Conservation (phyloP, 2,113 vertebrate species). For the Stegostoma tigrinum region DNA sequence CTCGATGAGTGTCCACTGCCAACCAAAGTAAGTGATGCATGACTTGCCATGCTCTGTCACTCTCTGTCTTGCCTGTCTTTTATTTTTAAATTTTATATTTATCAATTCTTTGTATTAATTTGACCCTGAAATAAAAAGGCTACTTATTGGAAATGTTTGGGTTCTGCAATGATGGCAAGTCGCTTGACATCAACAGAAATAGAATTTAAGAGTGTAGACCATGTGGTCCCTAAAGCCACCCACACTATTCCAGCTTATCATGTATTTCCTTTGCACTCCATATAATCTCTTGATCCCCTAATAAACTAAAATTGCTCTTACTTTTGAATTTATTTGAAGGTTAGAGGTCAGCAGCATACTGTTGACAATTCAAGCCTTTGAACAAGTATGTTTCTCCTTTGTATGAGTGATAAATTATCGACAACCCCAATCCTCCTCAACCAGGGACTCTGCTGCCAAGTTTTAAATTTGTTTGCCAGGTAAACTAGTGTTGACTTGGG, state of each 20-base stretch:
- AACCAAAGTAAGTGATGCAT: constrained; percentile 78
- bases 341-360: not conserved
- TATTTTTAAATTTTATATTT: too few species aligned
- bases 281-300: not conserved
- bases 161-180: not conserved
- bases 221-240: not conserved
- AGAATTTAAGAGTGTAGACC: too few species aligned
- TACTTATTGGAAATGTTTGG: not conserved
- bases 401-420: not conserved
- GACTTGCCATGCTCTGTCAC: not conserved
- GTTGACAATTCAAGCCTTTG: not conserved
- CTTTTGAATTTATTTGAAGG: not conserved
- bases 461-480: not conserved
- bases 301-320: not conserved
- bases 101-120: too few species aligned
- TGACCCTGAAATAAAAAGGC: too few species aligned
- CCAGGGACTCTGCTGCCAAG: too few species aligned
- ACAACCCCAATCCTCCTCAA: not conserved
- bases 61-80: not conserved
- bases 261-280: not conserved
- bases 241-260: not conserved
- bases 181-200: too few species aligned
- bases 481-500: too few species aligned
- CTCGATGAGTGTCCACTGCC: constrained; percentile 94
- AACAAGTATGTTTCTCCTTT: too few species aligned